phyloP scores from a whole-genome alignment of 2,113 vertebrate species.

The Albula goreensis region DNA sequence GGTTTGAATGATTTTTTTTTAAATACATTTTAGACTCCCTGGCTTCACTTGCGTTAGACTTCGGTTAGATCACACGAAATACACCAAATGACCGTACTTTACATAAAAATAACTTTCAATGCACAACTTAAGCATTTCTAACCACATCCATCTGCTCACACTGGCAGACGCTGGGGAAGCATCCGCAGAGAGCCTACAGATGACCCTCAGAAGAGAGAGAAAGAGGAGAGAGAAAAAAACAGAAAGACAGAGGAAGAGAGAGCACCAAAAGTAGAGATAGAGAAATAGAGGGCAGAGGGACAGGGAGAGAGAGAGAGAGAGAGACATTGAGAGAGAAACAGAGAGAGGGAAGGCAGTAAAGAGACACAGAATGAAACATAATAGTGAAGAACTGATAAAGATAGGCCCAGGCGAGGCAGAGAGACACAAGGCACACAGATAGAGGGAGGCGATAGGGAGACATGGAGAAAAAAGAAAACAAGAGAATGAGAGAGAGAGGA shows the following conservation, averaged over 20 bases:
- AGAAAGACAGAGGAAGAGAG: not conserved
- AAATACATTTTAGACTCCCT: not conserved
- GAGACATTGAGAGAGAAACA: not conserved
- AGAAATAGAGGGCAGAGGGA: not conserved
- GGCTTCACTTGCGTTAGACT: not conserved
- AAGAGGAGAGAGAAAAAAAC: not conserved
- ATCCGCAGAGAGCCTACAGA: not conserved
- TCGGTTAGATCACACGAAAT: not conserved
- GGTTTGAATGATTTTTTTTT: not conserved
- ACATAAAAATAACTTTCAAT: not conserved
- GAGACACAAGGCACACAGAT: constrained; percentile 31
- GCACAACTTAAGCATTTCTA: not conserved
- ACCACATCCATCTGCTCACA: not conserved
- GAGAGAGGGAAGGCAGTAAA: not conserved
- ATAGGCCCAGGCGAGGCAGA: constrained; percentile 35
- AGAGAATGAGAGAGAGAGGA: not conserved
- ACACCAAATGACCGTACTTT: not conserved
- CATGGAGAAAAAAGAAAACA: too few relatives aligned
- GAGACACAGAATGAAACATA: too few relatives aligned
- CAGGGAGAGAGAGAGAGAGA: not conserved
- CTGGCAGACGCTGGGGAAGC: not conserved
- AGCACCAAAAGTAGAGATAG: not conserved
- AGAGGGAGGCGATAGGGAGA: not conserved
- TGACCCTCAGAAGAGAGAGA: not conserved
- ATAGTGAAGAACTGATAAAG: not conserved